Evolutionary conservation across 2,113 vertebrate species (phyloP).

Genomic region (Oceanites oceanicus): DNA sequence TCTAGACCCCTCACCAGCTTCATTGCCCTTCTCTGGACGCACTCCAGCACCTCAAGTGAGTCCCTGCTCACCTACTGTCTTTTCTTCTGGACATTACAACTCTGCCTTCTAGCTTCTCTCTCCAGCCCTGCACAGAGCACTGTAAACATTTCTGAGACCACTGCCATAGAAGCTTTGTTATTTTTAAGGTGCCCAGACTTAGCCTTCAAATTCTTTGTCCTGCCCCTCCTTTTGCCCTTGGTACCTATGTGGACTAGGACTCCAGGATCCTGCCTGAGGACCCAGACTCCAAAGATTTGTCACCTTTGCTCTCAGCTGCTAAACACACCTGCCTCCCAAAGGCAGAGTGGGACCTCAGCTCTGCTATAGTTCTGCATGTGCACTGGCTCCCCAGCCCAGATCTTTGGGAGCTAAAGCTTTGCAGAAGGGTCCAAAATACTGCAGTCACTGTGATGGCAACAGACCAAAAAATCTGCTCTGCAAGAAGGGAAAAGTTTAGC

Average conservation of each 20-base stretch:
- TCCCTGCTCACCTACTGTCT: background rate
- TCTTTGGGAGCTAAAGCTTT: background rate
- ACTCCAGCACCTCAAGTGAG: too few relatives aligned
- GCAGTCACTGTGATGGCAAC: background rate
- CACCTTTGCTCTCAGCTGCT: background rate
- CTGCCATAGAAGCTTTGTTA: background rate
- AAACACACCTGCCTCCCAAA: background rate
- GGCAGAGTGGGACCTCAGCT: background rate
- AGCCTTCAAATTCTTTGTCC: background rate
- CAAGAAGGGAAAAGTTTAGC: background rate
- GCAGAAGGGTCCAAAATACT: background rate
- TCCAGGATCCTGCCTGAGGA: background rate
- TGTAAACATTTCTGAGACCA: background rate
- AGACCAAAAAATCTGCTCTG: background rate
- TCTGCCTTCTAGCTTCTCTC: background rate
- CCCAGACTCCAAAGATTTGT: background rate
- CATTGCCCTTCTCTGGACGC: too few relatives aligned
- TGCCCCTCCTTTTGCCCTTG: background rate
- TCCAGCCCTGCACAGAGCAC: background rate
- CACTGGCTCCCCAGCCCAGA: background rate
- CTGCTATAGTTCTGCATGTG: background rate
- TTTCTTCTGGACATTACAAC: background rate
- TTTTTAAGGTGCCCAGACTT: background rate
- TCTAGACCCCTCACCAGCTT: too few relatives aligned
- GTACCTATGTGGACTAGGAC: background rate